A percentile compares a stretch with the other conserved stretches of the same genome.
phyloP scores from a whole-genome alignment of 2,888 invertebrate genomes.

The Tachystola acroxantha region DNA sequence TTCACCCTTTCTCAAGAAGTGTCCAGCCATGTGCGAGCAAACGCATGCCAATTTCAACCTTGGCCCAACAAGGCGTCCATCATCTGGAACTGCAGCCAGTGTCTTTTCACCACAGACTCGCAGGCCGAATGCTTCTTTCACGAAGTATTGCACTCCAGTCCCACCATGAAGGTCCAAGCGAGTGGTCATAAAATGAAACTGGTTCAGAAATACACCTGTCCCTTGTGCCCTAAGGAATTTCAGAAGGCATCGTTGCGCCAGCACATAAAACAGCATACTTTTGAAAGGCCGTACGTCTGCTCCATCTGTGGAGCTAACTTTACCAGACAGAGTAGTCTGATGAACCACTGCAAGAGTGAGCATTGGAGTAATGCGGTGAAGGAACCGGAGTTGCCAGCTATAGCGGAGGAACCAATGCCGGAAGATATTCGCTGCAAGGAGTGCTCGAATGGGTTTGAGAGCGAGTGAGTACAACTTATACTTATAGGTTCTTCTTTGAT shows the following conservation, averaged over 20 bases:
- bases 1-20: slow-evolving; percentile 87
- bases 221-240: slow-evolving; percentile 82
- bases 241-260: slow-evolving; percentile 82
- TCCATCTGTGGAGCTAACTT: slow-evolving; percentile 81
- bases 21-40: slow-evolving; percentile 82
- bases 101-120: slow-evolving; percentile 80
- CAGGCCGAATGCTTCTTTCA: slow-evolving; percentile 86
- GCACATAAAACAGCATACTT: slow-evolving; percentile 85
- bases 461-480: neutral
- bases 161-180: slow-evolving; percentile 38
- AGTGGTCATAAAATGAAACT: slow-evolving; percentile 35
- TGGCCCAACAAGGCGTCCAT: slow-evolving; percentile 27
- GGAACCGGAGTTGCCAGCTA: slow-evolving; percentile 19
- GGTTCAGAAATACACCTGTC: slow-evolving; percentile 79
- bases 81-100: slow-evolving; percentile 79
- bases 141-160: slow-evolving; percentile 80
- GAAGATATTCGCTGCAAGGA: slow-evolving; percentile 33
- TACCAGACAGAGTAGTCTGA: slow-evolving; percentile 81
- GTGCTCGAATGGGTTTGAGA: slow-evolving; percentile 37
- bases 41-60: slow-evolving; percentile 70
- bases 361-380: slow-evolving; percentile 49
- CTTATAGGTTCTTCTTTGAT: too few species aligned
- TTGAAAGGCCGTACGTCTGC: slow-evolving; percentile 85
- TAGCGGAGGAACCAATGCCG: slow-evolving; percentile 19
- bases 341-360: slow-evolving; percentile 77